phyloP scores from a whole-genome alignment of 2,888 invertebrate genomes.

The Aleiodes leptofemur region DNA sequence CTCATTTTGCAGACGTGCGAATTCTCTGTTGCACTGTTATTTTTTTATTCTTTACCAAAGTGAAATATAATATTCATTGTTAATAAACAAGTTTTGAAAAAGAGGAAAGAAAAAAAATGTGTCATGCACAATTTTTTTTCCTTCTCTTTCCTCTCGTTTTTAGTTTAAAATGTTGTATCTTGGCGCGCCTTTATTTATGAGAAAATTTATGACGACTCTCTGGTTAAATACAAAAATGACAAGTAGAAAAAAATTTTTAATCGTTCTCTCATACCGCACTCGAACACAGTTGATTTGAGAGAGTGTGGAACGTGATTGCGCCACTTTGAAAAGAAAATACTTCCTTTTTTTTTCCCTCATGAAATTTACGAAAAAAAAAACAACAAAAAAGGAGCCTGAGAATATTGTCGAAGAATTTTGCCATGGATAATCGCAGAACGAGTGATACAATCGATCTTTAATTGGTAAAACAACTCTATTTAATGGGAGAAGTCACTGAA shows the following conservation, averaged over 20 bases:
- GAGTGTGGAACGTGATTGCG: constrained; percentile 22
- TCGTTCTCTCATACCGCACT: constrained; percentile 25
- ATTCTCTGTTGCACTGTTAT: not conserved
- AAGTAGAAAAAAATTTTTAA: constrained; percentile 17
- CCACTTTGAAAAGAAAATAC: not conserved
- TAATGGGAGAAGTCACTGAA: not conserved
- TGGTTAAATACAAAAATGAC: constrained; percentile 17
- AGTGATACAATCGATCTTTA: not conserved
- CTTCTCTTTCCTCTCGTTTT: not conserved
- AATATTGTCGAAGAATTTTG: too few species aligned
- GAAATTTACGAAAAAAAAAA: not conserved
- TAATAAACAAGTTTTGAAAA: not conserved
- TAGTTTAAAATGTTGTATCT: not conserved
- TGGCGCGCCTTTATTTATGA: constrained; percentile 37
- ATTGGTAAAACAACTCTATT: not conserved
- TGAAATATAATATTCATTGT: not conserved
- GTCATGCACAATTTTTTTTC: constrained; percentile 2
- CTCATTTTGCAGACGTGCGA: too few species aligned
- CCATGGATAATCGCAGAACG: not conserved
- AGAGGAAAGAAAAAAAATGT: not conserved
- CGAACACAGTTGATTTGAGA: constrained; percentile 20
- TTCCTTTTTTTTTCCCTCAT: too few species aligned
- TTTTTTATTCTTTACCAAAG: constrained; percentile 3
- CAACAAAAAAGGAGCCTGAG: not conserved
- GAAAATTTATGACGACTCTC: constrained; percentile 29